Evolutionary conservation across 2,113 vertebrate species (phyloP).

Genomic region (Setophaga kirtlandii): DNA sequence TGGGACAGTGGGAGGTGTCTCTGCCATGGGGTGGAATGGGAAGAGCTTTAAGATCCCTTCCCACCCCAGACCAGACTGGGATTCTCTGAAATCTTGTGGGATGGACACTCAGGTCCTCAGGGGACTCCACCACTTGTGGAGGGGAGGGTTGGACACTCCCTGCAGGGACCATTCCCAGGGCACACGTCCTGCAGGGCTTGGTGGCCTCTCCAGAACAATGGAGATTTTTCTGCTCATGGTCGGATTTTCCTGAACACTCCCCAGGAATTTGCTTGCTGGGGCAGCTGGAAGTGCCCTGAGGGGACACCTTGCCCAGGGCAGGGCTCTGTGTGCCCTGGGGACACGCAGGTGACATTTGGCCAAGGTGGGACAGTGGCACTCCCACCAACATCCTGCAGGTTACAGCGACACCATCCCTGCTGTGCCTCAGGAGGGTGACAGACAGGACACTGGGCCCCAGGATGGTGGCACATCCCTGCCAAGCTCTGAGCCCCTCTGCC

Average conservation of each 20-base stretch:
- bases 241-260: fast-evolving
- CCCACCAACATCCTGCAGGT: fast-evolving
- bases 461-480: too few relatives aligned
- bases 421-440: background rate
- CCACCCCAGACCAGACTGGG: background rate
- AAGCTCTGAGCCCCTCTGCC: background rate
- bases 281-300: background rate
- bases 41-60: background rate
- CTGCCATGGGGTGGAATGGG: too few relatives aligned
- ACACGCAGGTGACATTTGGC: background rate
- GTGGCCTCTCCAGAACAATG: background rate
- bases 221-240: background rate
- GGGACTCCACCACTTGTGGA: background rate
- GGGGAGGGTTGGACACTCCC: background rate
- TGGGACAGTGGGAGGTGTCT: too few relatives aligned
- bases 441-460: background rate
- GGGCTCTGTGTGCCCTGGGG: background rate
- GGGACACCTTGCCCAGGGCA: too few relatives aligned
- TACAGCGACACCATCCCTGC: fast-evolving
- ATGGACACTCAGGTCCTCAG: background rate
- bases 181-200: background rate
- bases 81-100: background rate
- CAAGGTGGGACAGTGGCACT: background rate
- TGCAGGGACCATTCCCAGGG: too few relatives aligned
- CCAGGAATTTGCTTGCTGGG: background rate